Evolutionary conservation across 2,113 vertebrate species (phyloP).

Genomic region (Tylochromis polylepis): DNA sequence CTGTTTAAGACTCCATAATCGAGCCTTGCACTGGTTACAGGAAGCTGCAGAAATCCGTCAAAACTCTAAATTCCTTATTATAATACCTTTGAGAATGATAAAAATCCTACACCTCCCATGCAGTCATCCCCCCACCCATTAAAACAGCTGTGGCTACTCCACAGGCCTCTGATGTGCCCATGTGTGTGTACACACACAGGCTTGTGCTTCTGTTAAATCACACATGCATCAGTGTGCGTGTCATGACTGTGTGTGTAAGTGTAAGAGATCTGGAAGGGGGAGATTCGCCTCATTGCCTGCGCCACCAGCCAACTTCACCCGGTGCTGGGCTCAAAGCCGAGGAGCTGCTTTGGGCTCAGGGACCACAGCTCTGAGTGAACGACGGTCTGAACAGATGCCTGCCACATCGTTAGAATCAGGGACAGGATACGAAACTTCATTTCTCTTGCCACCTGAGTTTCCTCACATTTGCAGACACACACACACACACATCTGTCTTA

Average conservation of each 20-base stretch:
- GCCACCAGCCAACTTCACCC: constrained; percentile 36
- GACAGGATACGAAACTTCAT: constrained; percentile 18
- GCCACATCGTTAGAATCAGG: constrained; percentile 33
- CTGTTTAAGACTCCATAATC: constrained; percentile 33
- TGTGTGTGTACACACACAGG: background rate
- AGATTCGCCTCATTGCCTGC: constrained; percentile 61
- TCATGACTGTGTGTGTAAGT: constrained; percentile 43
- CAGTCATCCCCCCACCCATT: constrained; percentile 19
- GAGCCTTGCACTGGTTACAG: constrained; percentile 37
- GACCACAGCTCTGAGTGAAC: background rate
- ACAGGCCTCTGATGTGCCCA: constrained; percentile 17
- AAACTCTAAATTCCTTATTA: constrained; percentile 36
- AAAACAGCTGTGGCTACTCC: constrained; percentile 25
- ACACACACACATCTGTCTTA: background rate
- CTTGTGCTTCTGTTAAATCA: constrained; percentile 17
- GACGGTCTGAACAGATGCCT: constrained; percentile 43
- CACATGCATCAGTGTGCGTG: constrained; percentile 27
- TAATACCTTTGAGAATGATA: constrained; percentile 41
- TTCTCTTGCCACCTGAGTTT: background rate
- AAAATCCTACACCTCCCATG: constrained; percentile 44
- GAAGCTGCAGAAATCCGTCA: constrained; percentile 63
- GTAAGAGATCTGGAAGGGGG: constrained; percentile 18
- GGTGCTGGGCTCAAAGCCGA: background rate
- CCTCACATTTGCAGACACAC: background rate
- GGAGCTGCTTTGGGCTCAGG: background rate